Evolutionary conservation across 2,797 vertebrate genomes (phyloP).

Genomic region (Rhinella marina): DNA sequence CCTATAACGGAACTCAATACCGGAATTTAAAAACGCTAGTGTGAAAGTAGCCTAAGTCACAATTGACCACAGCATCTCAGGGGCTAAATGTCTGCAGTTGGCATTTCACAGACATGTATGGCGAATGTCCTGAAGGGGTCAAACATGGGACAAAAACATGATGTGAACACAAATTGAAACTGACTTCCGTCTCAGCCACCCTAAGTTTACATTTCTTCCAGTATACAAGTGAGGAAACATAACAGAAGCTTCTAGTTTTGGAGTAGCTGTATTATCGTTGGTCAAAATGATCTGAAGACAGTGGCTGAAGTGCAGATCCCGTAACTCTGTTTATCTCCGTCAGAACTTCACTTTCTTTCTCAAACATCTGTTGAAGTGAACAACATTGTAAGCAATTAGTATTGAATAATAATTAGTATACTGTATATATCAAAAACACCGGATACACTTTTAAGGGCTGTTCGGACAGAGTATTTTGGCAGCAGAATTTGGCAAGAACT

Average conservation of each 20-base stretch:
- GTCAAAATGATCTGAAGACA: conserved; percentile 28
- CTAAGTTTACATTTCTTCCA: background rate
- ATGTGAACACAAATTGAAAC: too few species aligned
- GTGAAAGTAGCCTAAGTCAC: too few species aligned
- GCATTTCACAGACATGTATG: too few species aligned
- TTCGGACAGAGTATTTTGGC: background rate
- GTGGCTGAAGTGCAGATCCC: conserved; percentile 37
- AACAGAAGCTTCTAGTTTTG: background rate
- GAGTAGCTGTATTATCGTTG: background rate
- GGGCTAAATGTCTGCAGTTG: too few species aligned
- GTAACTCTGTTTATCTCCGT: conserved; percentile 45
- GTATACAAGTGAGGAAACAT: background rate
- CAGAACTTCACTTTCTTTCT: conserved; percentile 47
- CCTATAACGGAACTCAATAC: too few species aligned
- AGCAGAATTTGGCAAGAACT: too few species aligned
- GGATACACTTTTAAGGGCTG: background rate
- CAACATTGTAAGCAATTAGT: background rate
- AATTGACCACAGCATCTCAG: too few species aligned
- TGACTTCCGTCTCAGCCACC: too few species aligned
- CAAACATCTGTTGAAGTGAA: conserved; percentile 51
- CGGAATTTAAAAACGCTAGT: too few species aligned
- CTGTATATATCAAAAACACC: background rate
- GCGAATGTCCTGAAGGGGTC: too few species aligned
- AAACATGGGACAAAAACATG: too few species aligned
- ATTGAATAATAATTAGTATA: background rate